phyloP scores from a whole-genome alignment of 30 jellyfish, hydroid and myxozoan species.

The Mastigias papua region DNA sequence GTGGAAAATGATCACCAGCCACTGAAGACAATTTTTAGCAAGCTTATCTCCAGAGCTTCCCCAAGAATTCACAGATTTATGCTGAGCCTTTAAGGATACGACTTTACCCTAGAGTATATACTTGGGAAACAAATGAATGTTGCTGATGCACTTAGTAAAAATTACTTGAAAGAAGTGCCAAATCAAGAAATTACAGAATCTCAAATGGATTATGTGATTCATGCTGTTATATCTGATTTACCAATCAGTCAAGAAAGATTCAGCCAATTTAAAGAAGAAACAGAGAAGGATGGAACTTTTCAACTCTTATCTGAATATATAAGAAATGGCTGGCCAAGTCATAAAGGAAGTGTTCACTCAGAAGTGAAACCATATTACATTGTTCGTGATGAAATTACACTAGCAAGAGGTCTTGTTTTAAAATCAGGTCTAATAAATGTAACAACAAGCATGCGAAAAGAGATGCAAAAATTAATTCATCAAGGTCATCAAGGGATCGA shows the following conservation, averaged over 20 bases:
- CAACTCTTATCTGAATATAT: conserved; percentile 10
- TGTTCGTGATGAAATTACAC: conserved; percentile 43
- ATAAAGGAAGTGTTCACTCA: not conserved
- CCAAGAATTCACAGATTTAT: conserved; percentile 69
- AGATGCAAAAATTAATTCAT: conserved; percentile 28
- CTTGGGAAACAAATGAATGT: conserved; percentile 48
- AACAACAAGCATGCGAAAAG: conserved; percentile 37
- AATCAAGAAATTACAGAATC: conserved; percentile 38
- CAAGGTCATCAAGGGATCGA: conserved; percentile 55
- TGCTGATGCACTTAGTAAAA: conserved; percentile 47
- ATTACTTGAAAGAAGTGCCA: conserved; percentile 17
- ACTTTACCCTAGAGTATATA: conserved; percentile 28
- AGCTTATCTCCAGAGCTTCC: conserved; percentile 64
- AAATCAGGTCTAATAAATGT: conserved; percentile 23
- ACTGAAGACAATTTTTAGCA: conserved; percentile 56
- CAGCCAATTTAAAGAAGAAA: conserved; percentile 37
- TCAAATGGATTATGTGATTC: conserved; percentile 42
- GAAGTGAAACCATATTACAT: conserved; percentile 31
- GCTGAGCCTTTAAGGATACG: conserved; percentile 47
- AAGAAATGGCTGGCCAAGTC: conserved; percentile 48
- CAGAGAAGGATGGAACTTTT: conserved; percentile 38
- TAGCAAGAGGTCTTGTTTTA: conserved; percentile 16
- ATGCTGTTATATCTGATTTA: conserved; percentile 46
- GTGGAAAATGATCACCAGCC: conserved; percentile 63
- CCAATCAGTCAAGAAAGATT: conserved; percentile 57